These are phyloP conservation scores for Ceratothoa steindachneri DNA, from an alignment of 2,888 invertebrate species.

Conservation along the genomic window DNA sequence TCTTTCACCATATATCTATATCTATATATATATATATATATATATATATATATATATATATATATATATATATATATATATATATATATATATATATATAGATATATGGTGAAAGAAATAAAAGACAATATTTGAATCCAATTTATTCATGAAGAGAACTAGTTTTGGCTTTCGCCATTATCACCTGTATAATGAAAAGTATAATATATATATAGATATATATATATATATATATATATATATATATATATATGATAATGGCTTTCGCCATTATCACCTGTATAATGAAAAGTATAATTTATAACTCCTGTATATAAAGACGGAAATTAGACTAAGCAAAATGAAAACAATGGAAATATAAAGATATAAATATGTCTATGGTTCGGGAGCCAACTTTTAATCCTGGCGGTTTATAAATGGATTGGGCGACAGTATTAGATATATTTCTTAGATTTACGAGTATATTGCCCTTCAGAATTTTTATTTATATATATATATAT, in stretches of 20 bases:
- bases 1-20: no score
- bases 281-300: not conserved
- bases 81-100: constrained; percentile 7
- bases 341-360: no score
- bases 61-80: not conserved
- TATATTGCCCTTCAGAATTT: not conserved
- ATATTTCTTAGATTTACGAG: not conserved
- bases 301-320: not conserved
- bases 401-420: no score
- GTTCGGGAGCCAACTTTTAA: no score
- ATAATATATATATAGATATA: no score
- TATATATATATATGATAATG: not conserved
- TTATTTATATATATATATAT: not conserved
- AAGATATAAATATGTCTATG: no score
- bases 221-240: not conserved
- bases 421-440: not conserved
- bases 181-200: no score
- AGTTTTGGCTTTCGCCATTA: no score
- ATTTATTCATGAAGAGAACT: no score
- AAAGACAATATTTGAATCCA: not conserved
- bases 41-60: constrained; percentile 5
- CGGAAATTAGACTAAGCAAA: not conserved
- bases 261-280: no score
- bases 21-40: constrained; percentile 17
- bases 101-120: no score